phyloP scores from a whole-genome alignment of 1,140 invertebrate genomes.

The Caenorhabditis inopinata region DNA sequence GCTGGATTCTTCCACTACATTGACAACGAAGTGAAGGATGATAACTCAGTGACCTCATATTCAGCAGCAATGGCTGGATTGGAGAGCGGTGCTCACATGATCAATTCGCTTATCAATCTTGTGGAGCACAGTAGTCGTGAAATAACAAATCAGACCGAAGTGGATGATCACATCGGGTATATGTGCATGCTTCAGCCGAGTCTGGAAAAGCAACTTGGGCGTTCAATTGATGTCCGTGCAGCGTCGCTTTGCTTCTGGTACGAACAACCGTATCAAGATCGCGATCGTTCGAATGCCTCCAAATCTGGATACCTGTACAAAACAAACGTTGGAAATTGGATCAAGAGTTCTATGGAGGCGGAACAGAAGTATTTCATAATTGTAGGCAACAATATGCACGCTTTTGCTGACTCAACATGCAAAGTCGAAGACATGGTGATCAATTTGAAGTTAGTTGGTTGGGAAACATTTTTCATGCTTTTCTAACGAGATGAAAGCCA shows the following conservation, averaged over 20 bases:
- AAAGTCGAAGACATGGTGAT: not conserved
- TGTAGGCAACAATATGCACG: not conserved
- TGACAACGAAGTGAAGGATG: not conserved
- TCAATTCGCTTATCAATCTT: not conserved
- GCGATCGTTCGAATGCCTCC: not conserved
- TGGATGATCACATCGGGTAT: not conserved
- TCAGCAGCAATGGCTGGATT: not conserved
- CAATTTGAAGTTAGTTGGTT: not conserved
- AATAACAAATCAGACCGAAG: not conserved
- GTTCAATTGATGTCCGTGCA: not conserved
- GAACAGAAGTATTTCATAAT: not conserved
- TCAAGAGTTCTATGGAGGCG: not conserved
- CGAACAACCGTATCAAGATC: not conserved
- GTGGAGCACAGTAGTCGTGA: not conserved
- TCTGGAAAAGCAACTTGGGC: not conserved
- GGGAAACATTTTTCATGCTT: too few relatives aligned
- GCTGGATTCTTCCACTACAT: not conserved
- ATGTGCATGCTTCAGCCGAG: slow-evolving; percentile 13
- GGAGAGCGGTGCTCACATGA: not conserved
- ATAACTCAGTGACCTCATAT: not conserved
- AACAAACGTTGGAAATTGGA: not conserved
- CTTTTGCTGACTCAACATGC: not conserved
- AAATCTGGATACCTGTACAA: slow-evolving; percentile 1
- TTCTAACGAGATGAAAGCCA: not conserved
- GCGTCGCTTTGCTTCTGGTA: not conserved